Evolutionary conservation across 1,140 invertebrate species (phyloP).

Genomic region (Conopomorpha cramerella): DNA sequence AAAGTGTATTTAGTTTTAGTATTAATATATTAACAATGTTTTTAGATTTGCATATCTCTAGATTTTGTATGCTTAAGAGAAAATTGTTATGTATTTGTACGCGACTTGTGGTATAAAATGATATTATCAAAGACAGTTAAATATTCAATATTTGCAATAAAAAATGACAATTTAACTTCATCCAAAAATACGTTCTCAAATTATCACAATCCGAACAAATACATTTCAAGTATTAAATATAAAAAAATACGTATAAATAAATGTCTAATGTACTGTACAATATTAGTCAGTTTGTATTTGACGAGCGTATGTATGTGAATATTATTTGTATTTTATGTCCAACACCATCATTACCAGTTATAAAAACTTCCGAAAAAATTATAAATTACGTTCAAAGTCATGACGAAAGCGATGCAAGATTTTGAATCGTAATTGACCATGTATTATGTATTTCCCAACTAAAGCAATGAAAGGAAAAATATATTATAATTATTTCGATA

Average conservation of each 20-base stretch:
- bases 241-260: conserved; percentile 17
- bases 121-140: too few species aligned
- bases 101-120: neutral
- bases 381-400: too few species aligned
- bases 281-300: conserved; percentile 25
- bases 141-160: neutral
- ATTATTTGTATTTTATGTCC: conserved; percentile 22
- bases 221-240: conserved; percentile 1
- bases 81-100: neutral
- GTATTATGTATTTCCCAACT: too few species aligned
- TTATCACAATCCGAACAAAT: neutral
- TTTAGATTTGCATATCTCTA: conserved; percentile 57
- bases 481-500: too few species aligned
- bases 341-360: too few species aligned
- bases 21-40: conserved; percentile 48
- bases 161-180: neutral
- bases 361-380: too few species aligned
- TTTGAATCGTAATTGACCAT: too few species aligned
- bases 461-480: too few species aligned
- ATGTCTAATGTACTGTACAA: conserved; percentile 21
- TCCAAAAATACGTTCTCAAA: neutral
- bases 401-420: too few species aligned
- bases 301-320: conserved; percentile 25
- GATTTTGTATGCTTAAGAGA: conserved; percentile 23
- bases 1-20: conserved; percentile 58